Percentiles rank a stretch among this genome's conserved stretches.
Conservation (phyloP, 2,113 vertebrate genomes). For the Poecile atricapillus region DNA sequence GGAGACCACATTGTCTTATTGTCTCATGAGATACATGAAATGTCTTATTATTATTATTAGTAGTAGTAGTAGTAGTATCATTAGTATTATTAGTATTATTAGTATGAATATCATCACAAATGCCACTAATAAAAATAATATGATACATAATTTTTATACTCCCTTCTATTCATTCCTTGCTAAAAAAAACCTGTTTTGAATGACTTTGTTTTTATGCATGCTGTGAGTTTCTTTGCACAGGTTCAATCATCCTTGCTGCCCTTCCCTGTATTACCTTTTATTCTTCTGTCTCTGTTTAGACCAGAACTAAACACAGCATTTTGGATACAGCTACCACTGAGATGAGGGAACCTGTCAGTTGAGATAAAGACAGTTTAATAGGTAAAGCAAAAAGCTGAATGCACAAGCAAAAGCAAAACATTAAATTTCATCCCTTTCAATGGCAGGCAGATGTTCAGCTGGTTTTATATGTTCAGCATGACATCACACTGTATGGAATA, state of each 20-base stretch:
- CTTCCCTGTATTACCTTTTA: not conserved
- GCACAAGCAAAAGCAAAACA: not conserved
- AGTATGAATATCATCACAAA: not conserved
- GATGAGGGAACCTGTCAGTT: not conserved
- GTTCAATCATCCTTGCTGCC: not conserved
- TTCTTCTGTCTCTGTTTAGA: not conserved
- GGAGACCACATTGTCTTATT: fast-evolving
- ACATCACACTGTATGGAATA: not conserved
- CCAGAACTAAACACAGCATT: not conserved
- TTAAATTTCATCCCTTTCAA: not conserved
- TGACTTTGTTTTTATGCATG: not conserved
- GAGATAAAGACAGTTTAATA: not conserved
- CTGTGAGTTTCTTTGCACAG: not conserved
- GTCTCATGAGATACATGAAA: not conserved
- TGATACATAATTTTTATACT: not conserved
- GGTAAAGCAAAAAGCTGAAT: not conserved
- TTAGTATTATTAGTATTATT: too few species aligned
- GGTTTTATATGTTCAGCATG: not conserved
- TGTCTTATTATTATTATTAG: too few species aligned
- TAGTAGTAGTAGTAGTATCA: too few species aligned
- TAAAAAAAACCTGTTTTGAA: not conserved
- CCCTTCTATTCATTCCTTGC: not conserved
- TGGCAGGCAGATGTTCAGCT: not conserved
- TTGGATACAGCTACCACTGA: not conserved
- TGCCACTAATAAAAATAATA: not conserved